A percentile compares a stretch with the other conserved stretches of the same genome.
Evolutionary conservation across 2,888 invertebrate genomes (phyloP).

Genomic region (Eumerus sabulonum): DNA sequence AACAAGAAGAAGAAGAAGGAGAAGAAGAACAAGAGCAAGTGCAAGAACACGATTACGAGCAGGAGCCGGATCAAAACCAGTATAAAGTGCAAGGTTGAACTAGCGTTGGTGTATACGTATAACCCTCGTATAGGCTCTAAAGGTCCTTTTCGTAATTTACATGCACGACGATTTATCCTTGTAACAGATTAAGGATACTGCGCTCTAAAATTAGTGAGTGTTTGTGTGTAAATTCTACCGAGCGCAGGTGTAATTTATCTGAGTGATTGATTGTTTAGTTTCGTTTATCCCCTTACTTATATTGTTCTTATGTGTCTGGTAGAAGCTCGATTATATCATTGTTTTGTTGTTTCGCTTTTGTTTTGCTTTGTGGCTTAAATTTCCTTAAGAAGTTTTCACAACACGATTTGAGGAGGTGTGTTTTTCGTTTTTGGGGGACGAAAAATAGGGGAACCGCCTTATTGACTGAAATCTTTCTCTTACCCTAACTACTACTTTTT

Average conservation of each 20-base stretch:
- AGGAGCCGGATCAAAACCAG: constrained; percentile 26
- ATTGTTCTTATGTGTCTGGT: constrained; percentile 59
- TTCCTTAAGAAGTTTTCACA: constrained; percentile 48
- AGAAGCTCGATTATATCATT: constrained; percentile 64
- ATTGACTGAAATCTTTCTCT: constrained; percentile 10
- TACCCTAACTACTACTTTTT: constrained; percentile 9
- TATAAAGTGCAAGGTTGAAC: constrained; percentile 60
- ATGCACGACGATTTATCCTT: constrained; percentile 48
- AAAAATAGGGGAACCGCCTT: neutral
- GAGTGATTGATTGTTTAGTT: constrained; percentile 60
- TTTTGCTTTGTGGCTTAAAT: constrained; percentile 27
- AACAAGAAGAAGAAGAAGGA: constrained; percentile 1
- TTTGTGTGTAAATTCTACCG: constrained; percentile 7
- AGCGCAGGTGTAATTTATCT: constrained; percentile 51
- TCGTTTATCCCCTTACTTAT: constrained; percentile 6
- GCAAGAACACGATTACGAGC: constrained; percentile 19
- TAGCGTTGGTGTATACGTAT: constrained; percentile 25
- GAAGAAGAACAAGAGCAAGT: neutral
- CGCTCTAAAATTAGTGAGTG: constrained; percentile 2
- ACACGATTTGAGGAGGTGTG: constrained; percentile 62
- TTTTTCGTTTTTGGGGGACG: too few species aligned
- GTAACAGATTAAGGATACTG: constrained; percentile 51
- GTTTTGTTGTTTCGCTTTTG: constrained; percentile 9
- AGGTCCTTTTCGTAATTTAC: constrained; percentile 38
- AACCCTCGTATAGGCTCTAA: constrained; percentile 20